These are phyloP conservation scores for Neodiprion virginianus DNA, from an alignment of 1,140 invertebrate species.

Conservation along the genomic window DNA sequence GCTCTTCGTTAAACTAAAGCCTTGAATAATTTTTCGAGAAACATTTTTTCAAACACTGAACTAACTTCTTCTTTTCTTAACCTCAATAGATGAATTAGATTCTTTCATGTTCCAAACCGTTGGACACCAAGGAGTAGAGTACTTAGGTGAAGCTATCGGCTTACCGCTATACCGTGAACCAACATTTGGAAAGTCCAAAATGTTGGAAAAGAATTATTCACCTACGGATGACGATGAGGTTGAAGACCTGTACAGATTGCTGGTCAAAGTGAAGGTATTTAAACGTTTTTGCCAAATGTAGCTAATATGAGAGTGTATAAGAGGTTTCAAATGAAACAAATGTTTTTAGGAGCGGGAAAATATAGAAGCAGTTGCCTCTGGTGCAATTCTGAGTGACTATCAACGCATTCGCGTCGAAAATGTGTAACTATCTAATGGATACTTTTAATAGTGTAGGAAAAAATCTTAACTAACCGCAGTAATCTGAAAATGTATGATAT, in stretches of 20 bases:
- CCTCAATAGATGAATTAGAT: slow-evolving; percentile 87
- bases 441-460: background rate
- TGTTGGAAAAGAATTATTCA: slow-evolving; percentile 83
- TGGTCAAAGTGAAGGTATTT: slow-evolving; percentile 83
- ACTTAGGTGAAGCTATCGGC: slow-evolving; percentile 92
- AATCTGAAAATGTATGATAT: background rate
- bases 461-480: background rate
- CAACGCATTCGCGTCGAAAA: slow-evolving; percentile 97
- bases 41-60: background rate
- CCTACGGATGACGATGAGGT: slow-evolving; percentile 94
- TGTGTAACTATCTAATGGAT: slow-evolving; percentile 76
- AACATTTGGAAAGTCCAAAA: slow-evolving; percentile 82
- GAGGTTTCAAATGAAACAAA: slow-evolving; percentile 22
- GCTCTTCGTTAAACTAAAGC: too few species aligned
- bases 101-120: slow-evolving; percentile 99
- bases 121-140: slow-evolving; percentile 91
- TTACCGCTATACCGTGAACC: slow-evolving; percentile 87
- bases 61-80: slow-evolving; percentile 10
- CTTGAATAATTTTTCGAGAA: too few species aligned
- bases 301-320: slow-evolving; percentile 17
- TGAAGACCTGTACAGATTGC: slow-evolving; percentile 93
- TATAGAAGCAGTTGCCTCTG: slow-evolving; percentile 93
- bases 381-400: slow-evolving; percentile 97
- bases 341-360: slow-evolving; percentile 75
- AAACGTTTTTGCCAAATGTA: slow-evolving; percentile 26